Base-by-base conservation (phyloP, 2,113 vertebrate genomes). In the Brachyhypopomus gauderio region DNA sequence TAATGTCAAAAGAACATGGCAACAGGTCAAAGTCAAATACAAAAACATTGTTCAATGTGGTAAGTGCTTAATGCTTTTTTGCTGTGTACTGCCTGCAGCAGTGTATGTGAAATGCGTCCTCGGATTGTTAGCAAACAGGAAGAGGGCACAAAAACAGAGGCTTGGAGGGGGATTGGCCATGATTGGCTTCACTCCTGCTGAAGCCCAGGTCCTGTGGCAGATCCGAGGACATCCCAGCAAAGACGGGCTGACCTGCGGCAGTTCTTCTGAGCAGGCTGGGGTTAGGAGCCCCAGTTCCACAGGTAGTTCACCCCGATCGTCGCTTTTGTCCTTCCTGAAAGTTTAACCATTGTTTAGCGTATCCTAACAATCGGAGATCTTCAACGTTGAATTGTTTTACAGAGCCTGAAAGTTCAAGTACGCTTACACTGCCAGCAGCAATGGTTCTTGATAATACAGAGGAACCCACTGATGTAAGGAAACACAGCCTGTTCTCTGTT, bases 11-110 rank as follows among this genome's bases (percentile, higher is more conserved):
- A 69, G 82, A 23, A 86, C 85, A 3, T 86, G 85, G 85, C 82
- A 79, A 77, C 85, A 86, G 76, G 85, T 86, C 23, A 86, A 86
- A 75, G 76, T 81, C 27, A 86, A 86, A 72, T 82, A 86, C 72
- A 86, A 86, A 36, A 86, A 86, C 76, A 66, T 86, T 52, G 19
- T 86, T 7, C 85, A 86, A 78, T 79, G 82, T 81, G 79, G 82
- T 84, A 77, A 63, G 85, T 84, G 36, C 69, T 27, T 80, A 38
- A n/a, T 67, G 4, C 14, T 20, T 9, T 71, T 20, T 8, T 36
- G 19, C 17, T 23, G 20, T 22, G 5, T 41, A 0, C 20, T 34
- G 0, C 1, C 3, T 64, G 23, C 8, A 8, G 5, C 12, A 60
- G 59, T 30, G 3, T 1, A 55, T 38, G 14, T 80, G 27, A 74